Conservation (phyloP, 2,113 vertebrate species). For the Albula goreensis region DNA sequence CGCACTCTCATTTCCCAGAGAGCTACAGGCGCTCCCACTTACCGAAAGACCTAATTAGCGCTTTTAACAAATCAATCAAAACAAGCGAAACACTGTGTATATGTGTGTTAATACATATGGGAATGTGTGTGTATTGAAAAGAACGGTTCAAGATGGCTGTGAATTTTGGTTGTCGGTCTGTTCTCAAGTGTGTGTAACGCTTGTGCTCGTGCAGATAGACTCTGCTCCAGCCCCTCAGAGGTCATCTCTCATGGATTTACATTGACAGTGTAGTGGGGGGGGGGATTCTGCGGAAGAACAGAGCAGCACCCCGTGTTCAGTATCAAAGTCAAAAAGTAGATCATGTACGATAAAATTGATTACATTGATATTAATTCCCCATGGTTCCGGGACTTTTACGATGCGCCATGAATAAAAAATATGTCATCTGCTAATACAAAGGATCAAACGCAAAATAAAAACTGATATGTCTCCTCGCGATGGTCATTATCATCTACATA, state of each 20-base stretch:
- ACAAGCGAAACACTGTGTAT: no score
- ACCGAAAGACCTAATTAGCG: not conserved
- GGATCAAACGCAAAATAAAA: not conserved
- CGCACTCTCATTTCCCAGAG: not conserved
- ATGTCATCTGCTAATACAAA: not conserved
- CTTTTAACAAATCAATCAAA: no score
- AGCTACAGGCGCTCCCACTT: not conserved
- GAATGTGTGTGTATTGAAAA: no score
- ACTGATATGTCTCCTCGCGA: not conserved
- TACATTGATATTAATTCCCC: not conserved
- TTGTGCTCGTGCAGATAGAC: not conserved
- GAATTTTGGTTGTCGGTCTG: no score
- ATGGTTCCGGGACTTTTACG: not conserved
- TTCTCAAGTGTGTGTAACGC: not conserved
- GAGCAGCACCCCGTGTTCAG: not conserved
- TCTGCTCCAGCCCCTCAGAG: not conserved
- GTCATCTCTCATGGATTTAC: not conserved
- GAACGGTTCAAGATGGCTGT: no score
- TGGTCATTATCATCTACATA: conserved; percentile 22
- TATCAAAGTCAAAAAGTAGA: conserved; percentile 8
- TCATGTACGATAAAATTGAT: not conserved
- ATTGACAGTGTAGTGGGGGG: not conserved
- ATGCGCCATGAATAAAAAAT: not conserved
- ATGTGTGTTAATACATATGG: no score
- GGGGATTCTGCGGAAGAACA: not conserved